These are phyloP conservation scores for Bombus impatiens DNA, from an alignment of 1,140 invertebrate genomes.

Conservation along the genomic window DNA sequence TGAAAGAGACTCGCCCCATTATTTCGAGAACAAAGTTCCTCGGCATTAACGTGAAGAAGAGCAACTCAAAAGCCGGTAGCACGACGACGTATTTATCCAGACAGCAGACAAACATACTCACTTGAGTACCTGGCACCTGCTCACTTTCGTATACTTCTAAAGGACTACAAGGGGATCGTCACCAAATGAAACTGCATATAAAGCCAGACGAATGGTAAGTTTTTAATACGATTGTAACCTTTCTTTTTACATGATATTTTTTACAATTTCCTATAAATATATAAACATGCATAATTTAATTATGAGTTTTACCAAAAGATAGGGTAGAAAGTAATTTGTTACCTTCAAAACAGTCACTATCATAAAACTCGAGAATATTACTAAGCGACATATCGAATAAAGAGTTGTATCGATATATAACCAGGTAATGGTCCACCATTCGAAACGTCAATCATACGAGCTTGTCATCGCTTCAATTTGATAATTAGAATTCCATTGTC, in stretches of 20 bases:
- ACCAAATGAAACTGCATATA: background rate
- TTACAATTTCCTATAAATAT: too few species aligned
- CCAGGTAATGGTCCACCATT: background rate
- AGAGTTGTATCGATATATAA: background rate
- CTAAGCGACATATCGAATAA: background rate
- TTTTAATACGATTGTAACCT: background rate
- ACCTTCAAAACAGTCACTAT: too few species aligned
- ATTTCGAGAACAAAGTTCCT: conserved; percentile 27
- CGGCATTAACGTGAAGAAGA: conserved; percentile 21
- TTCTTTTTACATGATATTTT: background rate
- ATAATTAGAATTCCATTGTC: conserved; percentile 28
- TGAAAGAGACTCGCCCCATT: background rate
- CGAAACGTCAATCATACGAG: background rate
- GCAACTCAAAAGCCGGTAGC: conserved; percentile 35
- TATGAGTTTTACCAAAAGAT: background rate
- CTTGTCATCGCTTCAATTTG: background rate
- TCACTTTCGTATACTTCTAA: conserved; percentile 17
- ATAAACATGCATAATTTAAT: background rate
- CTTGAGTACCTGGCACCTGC: conserved; percentile 35
- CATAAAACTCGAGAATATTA: background rate
- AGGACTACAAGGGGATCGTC: conserved; percentile 8
- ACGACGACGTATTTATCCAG: conserved; percentile 58
- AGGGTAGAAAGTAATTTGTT: background rate
- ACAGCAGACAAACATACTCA: conserved; percentile 56
- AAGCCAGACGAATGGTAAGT: background rate